A percentile compares a stretch with the other conserved stretches of the same genome.
Conservation (phyloP, 2,797 vertebrate genomes). For the Cygnus olor region DNA sequence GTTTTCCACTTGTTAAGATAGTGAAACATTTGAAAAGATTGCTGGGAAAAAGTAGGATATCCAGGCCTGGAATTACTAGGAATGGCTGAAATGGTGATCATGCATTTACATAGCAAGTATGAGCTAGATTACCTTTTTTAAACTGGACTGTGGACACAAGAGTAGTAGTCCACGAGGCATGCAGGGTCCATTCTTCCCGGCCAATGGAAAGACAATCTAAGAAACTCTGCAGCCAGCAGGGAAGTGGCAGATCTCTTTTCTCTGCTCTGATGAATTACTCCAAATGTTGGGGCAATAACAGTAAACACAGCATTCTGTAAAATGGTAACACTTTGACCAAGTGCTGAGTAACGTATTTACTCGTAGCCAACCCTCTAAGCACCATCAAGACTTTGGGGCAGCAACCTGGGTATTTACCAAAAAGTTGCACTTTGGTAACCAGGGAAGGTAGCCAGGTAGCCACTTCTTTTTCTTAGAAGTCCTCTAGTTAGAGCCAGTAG, state of each 20-base stretch:
- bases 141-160: background rate
- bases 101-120: background rate
- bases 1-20: background rate
- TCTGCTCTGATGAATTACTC: background rate
- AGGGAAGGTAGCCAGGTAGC: background rate
- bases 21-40: slow-evolving; percentile 10
- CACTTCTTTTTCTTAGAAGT: background rate
- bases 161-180: background rate
- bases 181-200: background rate
- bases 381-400: background rate
- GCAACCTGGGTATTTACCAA: background rate
- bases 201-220: background rate
- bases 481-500: background rate
- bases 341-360: background rate
- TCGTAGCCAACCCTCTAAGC: background rate
- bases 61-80: background rate
- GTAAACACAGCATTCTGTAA: background rate
- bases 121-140: background rate
- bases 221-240: background rate
- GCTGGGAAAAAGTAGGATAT: background rate
- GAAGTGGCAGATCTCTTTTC: background rate
- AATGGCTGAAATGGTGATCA: background rate
- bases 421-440: slow-evolving; percentile 28
- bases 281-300: background rate
- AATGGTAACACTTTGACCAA: background rate